phyloP scores from a whole-genome alignment of 2,888 invertebrate species.

The Andrena dorsata region DNA sequence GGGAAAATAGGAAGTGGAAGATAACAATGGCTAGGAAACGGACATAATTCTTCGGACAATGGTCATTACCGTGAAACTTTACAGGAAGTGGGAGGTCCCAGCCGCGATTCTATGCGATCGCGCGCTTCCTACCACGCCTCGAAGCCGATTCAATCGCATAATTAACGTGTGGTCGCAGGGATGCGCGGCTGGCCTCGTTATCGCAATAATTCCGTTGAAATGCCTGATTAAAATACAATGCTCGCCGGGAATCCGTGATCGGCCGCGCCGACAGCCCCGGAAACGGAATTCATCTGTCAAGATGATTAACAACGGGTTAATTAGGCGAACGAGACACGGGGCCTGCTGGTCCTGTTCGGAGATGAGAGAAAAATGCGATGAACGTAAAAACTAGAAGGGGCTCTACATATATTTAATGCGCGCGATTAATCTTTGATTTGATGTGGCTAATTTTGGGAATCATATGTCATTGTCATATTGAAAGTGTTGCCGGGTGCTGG shows the following conservation, averaged over 20 bases:
- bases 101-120: conserved; percentile 8
- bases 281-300: conserved; percentile 63
- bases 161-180: conserved; percentile 31
- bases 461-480: conserved; percentile 7
- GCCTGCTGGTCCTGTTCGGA: background rate
- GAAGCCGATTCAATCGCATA: conserved; percentile 47
- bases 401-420: conserved; percentile 6
- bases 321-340: conserved; percentile 47
- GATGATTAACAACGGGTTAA: conserved; percentile 62
- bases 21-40: conserved; percentile 12
- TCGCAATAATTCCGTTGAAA: conserved; percentile 37
- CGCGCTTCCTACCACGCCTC: conserved; percentile 12
- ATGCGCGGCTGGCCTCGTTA: conserved; percentile 19
- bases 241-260: conserved; percentile 44
- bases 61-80: conserved; percentile 21
- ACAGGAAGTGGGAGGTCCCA: conserved; percentile 9
- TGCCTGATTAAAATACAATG: conserved; percentile 58
- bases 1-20: background rate
- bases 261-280: conserved; percentile 49
- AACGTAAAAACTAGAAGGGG: conserved; percentile 29
- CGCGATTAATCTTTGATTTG: conserved; percentile 48
- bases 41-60: conserved; percentile 13
- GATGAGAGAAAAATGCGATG: conserved; percentile 27
- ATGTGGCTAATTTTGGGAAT: conserved; percentile 34
- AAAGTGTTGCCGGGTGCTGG: background rate